Percentiles rank a stretch among this genome's conserved stretches.
Conservation (phyloP, 2,888 invertebrate genomes). For the Nipponacmea schrenckii region DNA sequence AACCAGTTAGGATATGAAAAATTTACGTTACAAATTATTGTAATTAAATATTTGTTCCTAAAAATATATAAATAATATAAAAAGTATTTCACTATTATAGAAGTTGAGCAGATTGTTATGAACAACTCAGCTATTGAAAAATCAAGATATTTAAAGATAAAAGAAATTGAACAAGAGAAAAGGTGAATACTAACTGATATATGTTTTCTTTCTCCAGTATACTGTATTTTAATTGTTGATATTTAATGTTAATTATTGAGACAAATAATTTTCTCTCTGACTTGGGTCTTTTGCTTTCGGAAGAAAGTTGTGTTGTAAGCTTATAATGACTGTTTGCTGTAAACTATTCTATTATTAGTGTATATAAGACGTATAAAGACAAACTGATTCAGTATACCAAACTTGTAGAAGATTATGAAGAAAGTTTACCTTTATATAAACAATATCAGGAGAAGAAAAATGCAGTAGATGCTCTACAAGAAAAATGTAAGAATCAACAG, state of each 20-base stretch:
- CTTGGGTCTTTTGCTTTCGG: no score
- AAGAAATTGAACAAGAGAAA: constrained; percentile 8
- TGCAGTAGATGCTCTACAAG: constrained; percentile 12
- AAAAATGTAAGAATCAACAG: constrained; percentile 6
- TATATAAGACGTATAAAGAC: constrained; percentile 14
- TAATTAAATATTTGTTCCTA: no score
- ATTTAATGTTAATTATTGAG: no score
- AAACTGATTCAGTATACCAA: constrained; percentile 18
- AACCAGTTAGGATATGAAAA: no score
- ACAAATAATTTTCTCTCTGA: no score
- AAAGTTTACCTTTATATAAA: constrained; percentile 9
- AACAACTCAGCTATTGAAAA: not conserved
- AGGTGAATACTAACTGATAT: no score
- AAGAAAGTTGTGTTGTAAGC: no score
- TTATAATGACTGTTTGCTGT: no score
- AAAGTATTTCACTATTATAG: not conserved
- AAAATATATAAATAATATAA: no score
- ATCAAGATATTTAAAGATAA: not conserved
- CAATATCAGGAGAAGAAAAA: constrained; percentile 14
- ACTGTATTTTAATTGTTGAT: no score
- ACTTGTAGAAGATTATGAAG: constrained; percentile 19
- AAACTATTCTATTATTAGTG: not conserved
- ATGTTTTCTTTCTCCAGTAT: no score
- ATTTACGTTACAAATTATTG: no score
- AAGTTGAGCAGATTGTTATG: not conserved